Percentiles rank a stretch among this genome's conserved stretches.
Conservation (phyloP, 2,797 vertebrate genomes). For the Cirrhinus mrigala region DNA sequence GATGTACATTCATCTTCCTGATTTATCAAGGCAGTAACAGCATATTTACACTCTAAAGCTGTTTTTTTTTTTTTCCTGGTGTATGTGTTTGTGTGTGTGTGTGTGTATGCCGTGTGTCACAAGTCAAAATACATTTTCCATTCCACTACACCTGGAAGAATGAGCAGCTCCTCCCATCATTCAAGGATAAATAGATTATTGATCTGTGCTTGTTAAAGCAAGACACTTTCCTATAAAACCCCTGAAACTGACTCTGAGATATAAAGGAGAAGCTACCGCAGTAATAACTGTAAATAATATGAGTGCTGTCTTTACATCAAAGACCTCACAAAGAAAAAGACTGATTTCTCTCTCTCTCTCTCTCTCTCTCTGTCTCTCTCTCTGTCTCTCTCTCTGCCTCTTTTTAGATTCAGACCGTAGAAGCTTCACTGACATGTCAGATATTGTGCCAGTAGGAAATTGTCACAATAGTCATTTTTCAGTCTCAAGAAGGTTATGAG, state of each 20-base stretch:
- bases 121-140: background rate
- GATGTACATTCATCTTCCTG: background rate
- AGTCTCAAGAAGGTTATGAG: background rate
- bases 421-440: background rate
- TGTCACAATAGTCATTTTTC: background rate
- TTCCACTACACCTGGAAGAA: conserved; percentile 1
- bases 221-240: background rate
- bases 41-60: background rate
- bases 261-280: background rate
- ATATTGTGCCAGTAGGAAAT: background rate
- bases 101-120: background rate
- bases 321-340: conserved; percentile 24
- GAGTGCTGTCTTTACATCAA: conserved; percentile 32
- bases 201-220: conserved; percentile 24
- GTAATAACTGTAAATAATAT: conserved; percentile 28
- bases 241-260: background rate
- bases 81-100: background rate
- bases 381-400: background rate
- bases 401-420: background rate
- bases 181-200: conserved; percentile 17
- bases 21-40: background rate
- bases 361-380: background rate
- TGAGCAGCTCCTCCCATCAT: conserved; percentile 11
- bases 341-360: conserved; percentile 35
- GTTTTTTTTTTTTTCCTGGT: too few relatives aligned